phyloP scores from a whole-genome alignment of 2,113 vertebrate genomes.

The Cygnus atratus region DNA sequence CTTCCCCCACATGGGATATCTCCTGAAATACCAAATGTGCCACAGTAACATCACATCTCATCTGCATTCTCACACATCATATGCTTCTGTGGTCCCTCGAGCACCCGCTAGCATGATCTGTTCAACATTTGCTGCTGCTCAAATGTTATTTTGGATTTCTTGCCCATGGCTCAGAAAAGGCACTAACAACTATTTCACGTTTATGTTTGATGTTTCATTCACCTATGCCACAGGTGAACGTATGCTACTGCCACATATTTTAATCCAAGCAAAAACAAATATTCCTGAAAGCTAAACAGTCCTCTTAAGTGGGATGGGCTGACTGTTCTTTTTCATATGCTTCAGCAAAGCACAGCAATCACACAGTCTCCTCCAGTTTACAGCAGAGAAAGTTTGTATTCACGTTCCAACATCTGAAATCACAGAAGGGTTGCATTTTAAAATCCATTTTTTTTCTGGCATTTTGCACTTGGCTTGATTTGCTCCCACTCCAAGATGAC shows the following conservation, averaged over 20 bases:
- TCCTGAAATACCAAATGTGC: background rate
- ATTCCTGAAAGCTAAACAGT: background rate
- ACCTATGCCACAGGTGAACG: background rate
- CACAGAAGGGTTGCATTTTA: conserved; percentile 41
- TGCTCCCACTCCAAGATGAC: conserved; percentile 39
- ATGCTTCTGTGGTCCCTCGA: background rate
- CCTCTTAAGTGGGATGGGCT: background rate
- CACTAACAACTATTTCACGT: background rate
- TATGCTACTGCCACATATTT: background rate
- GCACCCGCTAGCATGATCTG: background rate
- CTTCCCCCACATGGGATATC: background rate
- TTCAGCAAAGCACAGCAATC: conserved; percentile 53
- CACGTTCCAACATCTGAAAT: conserved; percentile 31
- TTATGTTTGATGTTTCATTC: background rate
- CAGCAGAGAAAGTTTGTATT: conserved; percentile 38
- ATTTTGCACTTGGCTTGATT: conserved; percentile 14
- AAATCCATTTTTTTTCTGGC: conserved; percentile 66
- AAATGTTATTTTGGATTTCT: background rate
- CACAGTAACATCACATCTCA: background rate
- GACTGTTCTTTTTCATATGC: conserved; percentile 39
- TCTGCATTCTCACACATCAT: background rate
- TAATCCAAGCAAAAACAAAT: background rate
- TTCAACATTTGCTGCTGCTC: background rate
- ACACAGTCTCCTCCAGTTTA: conserved; percentile 41
- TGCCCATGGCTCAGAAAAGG: background rate